A percentile compares a stretch with the other conserved stretches of the same genome.
Conservation (phyloP, 2,888 invertebrate species). For the Pasiphila rectangulata region DNA sequence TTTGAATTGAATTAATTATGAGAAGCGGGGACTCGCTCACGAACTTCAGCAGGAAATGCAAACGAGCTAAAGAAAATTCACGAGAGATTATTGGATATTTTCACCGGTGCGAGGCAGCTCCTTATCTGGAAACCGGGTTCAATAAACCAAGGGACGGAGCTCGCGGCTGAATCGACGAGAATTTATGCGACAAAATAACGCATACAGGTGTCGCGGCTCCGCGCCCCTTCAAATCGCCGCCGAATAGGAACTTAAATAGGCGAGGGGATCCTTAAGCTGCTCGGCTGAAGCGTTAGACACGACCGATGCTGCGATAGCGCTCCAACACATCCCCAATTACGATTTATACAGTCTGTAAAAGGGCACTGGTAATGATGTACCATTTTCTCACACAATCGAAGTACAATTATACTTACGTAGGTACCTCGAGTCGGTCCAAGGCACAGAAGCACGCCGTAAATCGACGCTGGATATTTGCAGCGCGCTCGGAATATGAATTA, state of each 20-base stretch:
- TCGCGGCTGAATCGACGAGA: conserved; percentile 63
- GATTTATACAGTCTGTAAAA: conserved; percentile 71
- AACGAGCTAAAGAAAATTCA: conserved; percentile 59
- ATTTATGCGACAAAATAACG: conserved; percentile 77
- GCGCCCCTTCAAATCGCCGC: conserved; percentile 68
- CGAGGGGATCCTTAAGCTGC: conserved; percentile 59
- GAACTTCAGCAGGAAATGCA: conserved; percentile 62
- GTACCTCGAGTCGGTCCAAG: conserved; percentile 48
- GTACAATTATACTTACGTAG: conserved; percentile 74
- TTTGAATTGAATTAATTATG: conserved; percentile 77
- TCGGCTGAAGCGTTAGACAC: conserved; percentile 65
- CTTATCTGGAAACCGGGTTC: conserved; percentile 69
- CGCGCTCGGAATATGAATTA: conserved; percentile 80
- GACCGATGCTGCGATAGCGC: conserved; percentile 62
- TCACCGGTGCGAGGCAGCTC: conserved; percentile 53
- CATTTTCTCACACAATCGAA: conserved; percentile 75
- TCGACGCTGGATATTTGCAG: conserved; percentile 72
- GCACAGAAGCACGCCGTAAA: conserved; percentile 68
- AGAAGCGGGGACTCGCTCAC: conserved; percentile 57
- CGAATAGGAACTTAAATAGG: conserved; percentile 68
- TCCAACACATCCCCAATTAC: conserved; percentile 70
- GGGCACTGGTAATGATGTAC: conserved; percentile 75
- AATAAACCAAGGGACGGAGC: conserved; percentile 67
- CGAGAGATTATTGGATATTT: conserved; percentile 58
- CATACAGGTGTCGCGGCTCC: conserved; percentile 75